Conservation (phyloP, 2,888 invertebrate species). For the Xanthia icteritia region DNA sequence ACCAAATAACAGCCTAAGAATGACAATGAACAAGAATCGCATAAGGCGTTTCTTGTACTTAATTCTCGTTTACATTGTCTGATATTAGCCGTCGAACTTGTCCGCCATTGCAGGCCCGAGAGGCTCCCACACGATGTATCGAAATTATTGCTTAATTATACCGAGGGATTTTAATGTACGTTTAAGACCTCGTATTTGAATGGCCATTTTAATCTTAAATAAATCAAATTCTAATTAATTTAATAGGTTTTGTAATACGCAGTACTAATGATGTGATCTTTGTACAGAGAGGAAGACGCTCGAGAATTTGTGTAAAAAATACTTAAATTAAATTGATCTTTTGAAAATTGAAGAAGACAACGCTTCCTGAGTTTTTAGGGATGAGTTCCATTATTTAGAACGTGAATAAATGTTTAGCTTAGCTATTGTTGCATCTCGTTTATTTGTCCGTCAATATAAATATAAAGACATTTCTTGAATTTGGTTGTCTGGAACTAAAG, state of each 20-base stretch:
- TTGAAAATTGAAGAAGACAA: neutral
- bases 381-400: neutral
- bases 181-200: constrained; percentile 41
- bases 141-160: constrained; percentile 65
- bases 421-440: neutral
- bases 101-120: constrained; percentile 43
- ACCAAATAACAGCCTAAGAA: constrained; percentile 37
- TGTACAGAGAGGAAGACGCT: neutral
- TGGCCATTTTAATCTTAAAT: constrained; percentile 24
- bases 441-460: neutral
- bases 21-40: too few relatives aligned
- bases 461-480: neutral
- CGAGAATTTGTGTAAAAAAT: neutral
- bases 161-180: constrained; percentile 43
- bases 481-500: neutral
- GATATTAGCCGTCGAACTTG: constrained; percentile 55
- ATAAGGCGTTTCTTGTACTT: constrained; percentile 51
- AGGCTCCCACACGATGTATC: constrained; percentile 59
- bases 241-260: constrained; percentile 34
- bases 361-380: neutral
- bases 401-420: neutral
- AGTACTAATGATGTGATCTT: constrained; percentile 12
- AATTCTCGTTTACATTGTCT: constrained; percentile 62
- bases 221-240: too few relatives aligned
- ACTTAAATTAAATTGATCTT: neutral